Evolutionary conservation across 2,113 vertebrate genomes (phyloP).

Genomic region (Tetraodon nigroviridis): DNA sequence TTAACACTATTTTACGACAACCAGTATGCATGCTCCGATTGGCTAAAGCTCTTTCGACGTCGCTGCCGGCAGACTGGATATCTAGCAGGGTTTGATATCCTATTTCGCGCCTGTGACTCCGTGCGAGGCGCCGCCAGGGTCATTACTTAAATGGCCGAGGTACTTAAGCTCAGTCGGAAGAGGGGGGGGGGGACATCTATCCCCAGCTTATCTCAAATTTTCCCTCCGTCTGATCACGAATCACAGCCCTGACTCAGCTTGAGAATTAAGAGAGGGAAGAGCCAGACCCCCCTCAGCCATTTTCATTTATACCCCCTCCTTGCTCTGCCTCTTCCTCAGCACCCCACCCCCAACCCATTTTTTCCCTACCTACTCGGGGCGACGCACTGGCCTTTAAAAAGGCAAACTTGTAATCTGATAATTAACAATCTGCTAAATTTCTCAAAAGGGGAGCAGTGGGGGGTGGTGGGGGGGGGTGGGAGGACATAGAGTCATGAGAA

Average conservation of each 20-base stretch:
- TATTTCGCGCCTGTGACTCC: no score
- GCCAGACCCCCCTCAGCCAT: conserved; percentile 39
- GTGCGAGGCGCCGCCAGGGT: no score
- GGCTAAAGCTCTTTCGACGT: no score
- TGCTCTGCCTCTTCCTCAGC: conserved; percentile 2
- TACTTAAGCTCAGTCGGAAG: no score
- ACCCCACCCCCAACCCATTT: neutral
- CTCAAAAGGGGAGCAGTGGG: conserved; percentile 63
- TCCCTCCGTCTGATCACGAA: conserved; percentile 48
- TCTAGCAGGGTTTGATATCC: no score
- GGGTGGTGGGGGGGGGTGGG: no score
- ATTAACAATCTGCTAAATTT: conserved; percentile 77
- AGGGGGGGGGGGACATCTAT: conserved; percentile 37
- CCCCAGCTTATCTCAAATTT: conserved; percentile 45
- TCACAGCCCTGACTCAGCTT: conserved; percentile 46
- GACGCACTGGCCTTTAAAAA: conserved; percentile 67
- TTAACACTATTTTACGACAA: no score
- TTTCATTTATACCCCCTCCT: conserved; percentile 13
- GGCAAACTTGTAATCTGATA: conserved; percentile 74
- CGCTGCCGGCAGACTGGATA: no score
- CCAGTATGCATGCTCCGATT: no score
- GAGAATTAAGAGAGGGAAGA: conserved; percentile 29
- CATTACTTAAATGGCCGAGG: no score
- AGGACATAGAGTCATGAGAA: conserved; percentile 67
- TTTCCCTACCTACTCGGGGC: conserved; percentile 50